Percentiles rank a stretch among this genome's conserved stretches.
Evolutionary conservation across 2,888 invertebrate species (phyloP).

Genomic region (Cantharis rustica): DNA sequence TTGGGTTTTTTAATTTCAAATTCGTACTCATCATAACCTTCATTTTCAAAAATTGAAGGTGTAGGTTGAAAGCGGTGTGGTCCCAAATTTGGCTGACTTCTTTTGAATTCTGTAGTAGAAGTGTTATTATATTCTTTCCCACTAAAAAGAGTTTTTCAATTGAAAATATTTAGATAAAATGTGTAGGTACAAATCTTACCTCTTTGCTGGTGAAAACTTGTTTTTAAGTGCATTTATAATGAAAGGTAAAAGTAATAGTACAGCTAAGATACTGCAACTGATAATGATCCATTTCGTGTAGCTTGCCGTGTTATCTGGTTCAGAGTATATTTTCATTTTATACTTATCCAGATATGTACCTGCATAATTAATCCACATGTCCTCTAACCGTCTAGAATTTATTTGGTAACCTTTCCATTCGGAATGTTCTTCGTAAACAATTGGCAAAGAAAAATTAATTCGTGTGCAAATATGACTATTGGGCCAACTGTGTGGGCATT

Average conservation of each 20-base stretch:
- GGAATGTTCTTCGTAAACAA: conserved; percentile 18
- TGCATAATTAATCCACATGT: conserved; percentile 34
- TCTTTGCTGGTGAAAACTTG: neutral
- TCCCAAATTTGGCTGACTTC: conserved; percentile 17
- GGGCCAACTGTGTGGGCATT: conserved; percentile 35
- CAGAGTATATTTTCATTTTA: conserved; percentile 16
- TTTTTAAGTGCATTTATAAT: neutral
- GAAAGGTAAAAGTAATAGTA: conserved; percentile 16
- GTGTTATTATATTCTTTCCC: neutral
- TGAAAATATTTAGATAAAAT: neutral
- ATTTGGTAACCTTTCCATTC: conserved; percentile 30
- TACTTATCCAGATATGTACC: conserved; percentile 13
- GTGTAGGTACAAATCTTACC: neutral
- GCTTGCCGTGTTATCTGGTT: conserved; percentile 15
- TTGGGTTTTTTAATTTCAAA: conserved; percentile 10
- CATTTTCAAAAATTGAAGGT: conserved; percentile 35
- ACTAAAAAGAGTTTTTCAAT: neutral
- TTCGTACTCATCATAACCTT: conserved; percentile 18
- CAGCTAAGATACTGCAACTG: conserved; percentile 11
- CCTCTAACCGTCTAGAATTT: conserved; percentile 18
- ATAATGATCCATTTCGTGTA: conserved; percentile 24
- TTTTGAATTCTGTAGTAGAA: conserved; percentile 1
- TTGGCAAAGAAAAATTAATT: conserved; percentile 32
- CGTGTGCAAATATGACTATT: conserved; percentile 24
- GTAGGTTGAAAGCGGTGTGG: conserved; percentile 30